Conservation (phyloP, 1,140 invertebrate genomes). For the Trichonephila clavipes region DNA sequence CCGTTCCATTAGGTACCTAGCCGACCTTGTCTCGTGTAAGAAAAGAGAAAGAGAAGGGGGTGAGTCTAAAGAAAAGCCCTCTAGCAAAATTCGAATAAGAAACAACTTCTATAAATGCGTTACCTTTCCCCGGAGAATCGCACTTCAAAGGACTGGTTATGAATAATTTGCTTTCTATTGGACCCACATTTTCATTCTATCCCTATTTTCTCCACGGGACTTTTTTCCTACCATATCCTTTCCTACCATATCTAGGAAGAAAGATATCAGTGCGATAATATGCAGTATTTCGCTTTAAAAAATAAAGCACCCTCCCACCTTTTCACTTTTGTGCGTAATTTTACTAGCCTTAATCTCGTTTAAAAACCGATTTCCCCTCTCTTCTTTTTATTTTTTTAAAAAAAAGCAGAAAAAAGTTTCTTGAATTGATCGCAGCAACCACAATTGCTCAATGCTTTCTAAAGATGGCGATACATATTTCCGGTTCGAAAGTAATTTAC, state of each 20-base stretch:
- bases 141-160: conserved; percentile 75
- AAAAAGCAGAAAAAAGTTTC: not conserved
- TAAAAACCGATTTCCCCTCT: conserved; percentile 62
- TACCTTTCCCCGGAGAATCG: conserved; percentile 63
- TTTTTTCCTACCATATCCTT: not conserved
- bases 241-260: not conserved
- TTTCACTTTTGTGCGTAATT: not conserved
- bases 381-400: conserved; percentile 26
- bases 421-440: not conserved
- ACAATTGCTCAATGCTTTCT: not conserved
- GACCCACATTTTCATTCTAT: conserved; percentile 68
- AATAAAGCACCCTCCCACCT: not conserved
- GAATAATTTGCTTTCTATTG: conserved; percentile 76
- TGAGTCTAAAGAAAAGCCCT: conserved; percentile 55
- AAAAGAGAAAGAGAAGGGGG: conserved; percentile 21
- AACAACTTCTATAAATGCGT: conserved; percentile 75
- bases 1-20: conserved; percentile 71
- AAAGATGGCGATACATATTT: conserved; percentile 39
- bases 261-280: conserved; percentile 57
- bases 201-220: conserved; percentile 54
- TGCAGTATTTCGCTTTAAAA: conserved; percentile 11
- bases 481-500: not conserved
- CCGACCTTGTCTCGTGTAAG: conserved; percentile 67
- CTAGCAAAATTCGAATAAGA: conserved; percentile 73
- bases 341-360: conserved; percentile 52